phyloP scores from a whole-genome alignment of 2,797 vertebrate species.

The Sibirionetta formosa region DNA sequence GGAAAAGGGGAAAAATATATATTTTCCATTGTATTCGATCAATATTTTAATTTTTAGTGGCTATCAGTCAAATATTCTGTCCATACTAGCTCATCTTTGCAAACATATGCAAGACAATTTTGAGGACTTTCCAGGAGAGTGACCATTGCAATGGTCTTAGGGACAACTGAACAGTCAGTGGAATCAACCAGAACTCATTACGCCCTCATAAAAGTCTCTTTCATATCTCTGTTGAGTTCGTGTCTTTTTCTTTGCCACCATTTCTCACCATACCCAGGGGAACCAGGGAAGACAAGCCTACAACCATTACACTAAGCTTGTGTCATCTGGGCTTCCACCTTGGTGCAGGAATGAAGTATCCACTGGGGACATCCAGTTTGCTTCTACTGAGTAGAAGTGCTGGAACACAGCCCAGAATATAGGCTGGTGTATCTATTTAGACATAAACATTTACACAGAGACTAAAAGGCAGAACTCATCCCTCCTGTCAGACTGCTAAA shows the following conservation, averaged over 20 bases:
- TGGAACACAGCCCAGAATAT: slow-evolving; percentile 43
- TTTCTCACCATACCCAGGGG: not conserved
- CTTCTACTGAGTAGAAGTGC: not conserved
- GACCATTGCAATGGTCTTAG: not conserved
- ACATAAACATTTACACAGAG: slow-evolving; percentile 65
- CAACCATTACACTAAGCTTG: not conserved
- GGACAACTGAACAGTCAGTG: not conserved
- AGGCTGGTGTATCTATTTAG: slow-evolving; percentile 45
- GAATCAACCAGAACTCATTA: not conserved
- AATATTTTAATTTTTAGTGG: not conserved
- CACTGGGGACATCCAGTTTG: not conserved
- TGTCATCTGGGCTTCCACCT: not conserved
- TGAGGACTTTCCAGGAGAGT: not conserved
- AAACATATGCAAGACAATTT: not conserved
- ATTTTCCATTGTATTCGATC: not conserved
- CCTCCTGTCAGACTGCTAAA: not conserved
- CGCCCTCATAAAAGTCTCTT: not conserved
- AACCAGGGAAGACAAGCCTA: not conserved
- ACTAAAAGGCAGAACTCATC: slow-evolving; percentile 45
- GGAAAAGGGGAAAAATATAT: accelerated
- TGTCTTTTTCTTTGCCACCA: not conserved
- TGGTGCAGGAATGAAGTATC: not conserved
- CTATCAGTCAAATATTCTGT: not conserved
- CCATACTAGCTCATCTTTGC: not conserved
- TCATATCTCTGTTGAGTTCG: not conserved